A percentile compares a stretch with the other conserved stretches of the same genome.
Evolutionary conservation across 2,113 vertebrate species (phyloP).

Genomic region (Jaculus jaculus): DNA sequence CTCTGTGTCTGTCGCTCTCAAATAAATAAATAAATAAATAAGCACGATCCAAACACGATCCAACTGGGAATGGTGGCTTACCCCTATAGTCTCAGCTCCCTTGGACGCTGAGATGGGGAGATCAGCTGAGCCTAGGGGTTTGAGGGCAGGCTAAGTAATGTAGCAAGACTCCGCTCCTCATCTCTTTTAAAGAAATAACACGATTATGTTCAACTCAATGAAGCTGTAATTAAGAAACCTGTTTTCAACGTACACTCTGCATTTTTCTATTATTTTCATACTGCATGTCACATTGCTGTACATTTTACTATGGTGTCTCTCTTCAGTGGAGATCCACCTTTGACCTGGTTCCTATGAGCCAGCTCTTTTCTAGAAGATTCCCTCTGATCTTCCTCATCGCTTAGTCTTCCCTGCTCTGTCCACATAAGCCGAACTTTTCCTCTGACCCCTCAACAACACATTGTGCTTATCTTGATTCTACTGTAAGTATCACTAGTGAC

Average conservation of each 20-base stretch:
- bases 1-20: too few species aligned
- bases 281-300: neutral
- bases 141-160: neutral
- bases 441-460: neutral
- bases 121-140: neutral
- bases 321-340: conserved; percentile 13
- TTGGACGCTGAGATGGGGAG: neutral
- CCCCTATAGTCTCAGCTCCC: neutral
- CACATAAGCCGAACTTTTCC: neutral
- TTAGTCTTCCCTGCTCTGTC: neutral
- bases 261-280: neutral
- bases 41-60: too few species aligned
- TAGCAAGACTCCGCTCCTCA: neutral
- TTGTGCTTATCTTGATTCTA: neutral
- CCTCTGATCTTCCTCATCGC: neutral
- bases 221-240: neutral
- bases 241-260: neutral
- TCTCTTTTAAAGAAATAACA: neutral
- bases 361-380: neutral
- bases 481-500: neutral
- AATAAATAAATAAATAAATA: too few species aligned
- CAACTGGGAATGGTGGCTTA: neutral
- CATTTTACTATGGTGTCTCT: neutral
- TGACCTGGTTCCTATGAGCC: neutral
- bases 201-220: neutral